These are phyloP conservation scores for Ciconia maguari DNA, from an alignment of 2,113 vertebrate species.

Conservation along the genomic window DNA sequence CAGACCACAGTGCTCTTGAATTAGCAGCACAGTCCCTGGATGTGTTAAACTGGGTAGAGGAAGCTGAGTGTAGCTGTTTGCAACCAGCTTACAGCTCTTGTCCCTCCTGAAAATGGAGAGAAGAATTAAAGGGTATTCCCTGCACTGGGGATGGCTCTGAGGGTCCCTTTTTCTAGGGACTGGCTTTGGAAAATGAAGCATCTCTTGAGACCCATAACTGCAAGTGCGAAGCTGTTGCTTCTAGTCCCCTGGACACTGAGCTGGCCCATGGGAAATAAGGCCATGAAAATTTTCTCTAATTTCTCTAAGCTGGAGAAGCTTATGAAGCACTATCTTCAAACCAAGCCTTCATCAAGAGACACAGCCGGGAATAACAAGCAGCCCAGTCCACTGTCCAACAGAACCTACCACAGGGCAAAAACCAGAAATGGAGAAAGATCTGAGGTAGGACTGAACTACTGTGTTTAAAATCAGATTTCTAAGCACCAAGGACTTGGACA, in stretches of 20 bases:
- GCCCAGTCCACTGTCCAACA: neutral
- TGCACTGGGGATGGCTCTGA: neutral
- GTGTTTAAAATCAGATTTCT: neutral
- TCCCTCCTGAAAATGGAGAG: neutral
- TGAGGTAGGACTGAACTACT: neutral
- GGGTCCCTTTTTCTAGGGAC: neutral
- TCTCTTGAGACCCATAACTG: neutral
- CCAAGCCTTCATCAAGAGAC: neutral
- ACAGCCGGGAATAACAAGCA: neutral
- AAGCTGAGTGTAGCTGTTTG: neutral
- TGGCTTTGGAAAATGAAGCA: neutral
- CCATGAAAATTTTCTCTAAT: neutral
- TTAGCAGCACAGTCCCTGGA: neutral
- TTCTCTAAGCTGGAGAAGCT: neutral
- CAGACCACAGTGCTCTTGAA: neutral
- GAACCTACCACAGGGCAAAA: neutral
- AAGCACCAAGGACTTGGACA: neutral
- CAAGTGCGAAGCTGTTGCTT: neutral
- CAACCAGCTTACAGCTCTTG: neutral
- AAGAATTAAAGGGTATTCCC: neutral
- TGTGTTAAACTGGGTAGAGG: no score
- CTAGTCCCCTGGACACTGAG: rapidly evolving
- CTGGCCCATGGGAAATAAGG: neutral
- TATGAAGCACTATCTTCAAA: neutral
- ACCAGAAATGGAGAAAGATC: neutral